These are phyloP conservation scores for Microctonus aethiopoides DNA, from an alignment of 2,888 invertebrate genomes.

Conservation along the genomic window DNA sequence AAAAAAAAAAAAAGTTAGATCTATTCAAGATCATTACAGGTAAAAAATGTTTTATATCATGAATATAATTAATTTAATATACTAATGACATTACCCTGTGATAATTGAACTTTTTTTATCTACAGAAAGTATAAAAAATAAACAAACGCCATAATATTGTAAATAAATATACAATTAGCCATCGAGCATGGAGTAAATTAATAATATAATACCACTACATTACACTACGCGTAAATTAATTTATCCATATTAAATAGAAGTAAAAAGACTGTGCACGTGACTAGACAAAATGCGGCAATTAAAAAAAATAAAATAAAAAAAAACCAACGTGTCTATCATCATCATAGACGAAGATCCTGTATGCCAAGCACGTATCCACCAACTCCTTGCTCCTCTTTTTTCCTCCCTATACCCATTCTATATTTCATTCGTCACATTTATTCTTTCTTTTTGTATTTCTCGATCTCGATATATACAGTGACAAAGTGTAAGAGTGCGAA, in stretches of 20 bases:
- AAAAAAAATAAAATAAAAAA: background rate
- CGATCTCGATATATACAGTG: conserved; percentile 25
- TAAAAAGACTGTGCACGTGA: conserved; percentile 15
- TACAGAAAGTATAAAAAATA: too few species aligned
- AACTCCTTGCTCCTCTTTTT: conserved; percentile 25
- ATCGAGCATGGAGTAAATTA: too few species aligned
- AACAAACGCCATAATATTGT: too few species aligned
- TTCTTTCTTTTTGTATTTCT: conserved; percentile 43
- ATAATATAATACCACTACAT: too few species aligned
- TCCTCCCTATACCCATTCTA: conserved; percentile 35
- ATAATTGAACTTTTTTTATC: too few species aligned
- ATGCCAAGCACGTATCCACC: conserved; percentile 52
- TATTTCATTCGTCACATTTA: conserved; percentile 24
- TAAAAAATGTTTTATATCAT: too few species aligned
- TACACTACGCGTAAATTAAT: conserved; percentile 18
- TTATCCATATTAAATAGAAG: background rate
- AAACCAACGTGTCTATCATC: background rate
- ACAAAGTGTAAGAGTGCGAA: conserved; percentile 29
- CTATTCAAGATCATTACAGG: background rate
- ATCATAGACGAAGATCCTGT: conserved; percentile 32
- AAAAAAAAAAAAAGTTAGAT: background rate
- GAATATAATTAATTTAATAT: too few species aligned
- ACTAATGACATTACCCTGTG: too few species aligned
- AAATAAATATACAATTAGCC: too few species aligned
- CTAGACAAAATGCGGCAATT: conserved; percentile 7